Evolutionary conservation across 2,888 invertebrate species (phyloP), one percentile per base, ranked within the genome.

Genomic region (Cataglyphis cursor): DNA sequence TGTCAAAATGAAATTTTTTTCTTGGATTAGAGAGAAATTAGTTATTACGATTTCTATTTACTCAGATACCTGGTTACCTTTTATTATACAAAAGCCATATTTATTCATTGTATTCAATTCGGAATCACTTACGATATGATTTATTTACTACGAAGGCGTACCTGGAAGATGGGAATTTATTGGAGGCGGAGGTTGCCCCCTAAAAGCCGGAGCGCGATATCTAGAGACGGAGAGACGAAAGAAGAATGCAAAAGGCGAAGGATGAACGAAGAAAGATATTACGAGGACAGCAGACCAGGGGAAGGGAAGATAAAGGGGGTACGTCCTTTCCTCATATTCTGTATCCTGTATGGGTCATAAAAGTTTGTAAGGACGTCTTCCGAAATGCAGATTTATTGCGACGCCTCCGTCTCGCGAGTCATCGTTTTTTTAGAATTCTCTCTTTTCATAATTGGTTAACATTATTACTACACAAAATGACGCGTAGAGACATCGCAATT

Each of bases 51-150:
- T 21, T 72, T 4, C 24, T 41, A 21, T 57, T 74, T 35, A 81
- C 61, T 38, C 44, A 35, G 35, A 35, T 6, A 61, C 76, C 44
- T 70, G 76, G 74, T 84, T 75, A 64, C 75, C 85, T 93, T 90
- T 93, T 91, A 92, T 93, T 94, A 92, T 92, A 90, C 89, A 87
- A 91, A 88, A 92, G 93, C 91, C 93, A 94, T 94, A 94, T 94
- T 94, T 94, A 94, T 94, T 94, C 94, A 93, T 94, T 94, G 93
- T 89, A 94, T 94, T 94, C 94, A 94, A 94, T 94, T 94, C 93
- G 86, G 92, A 91, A 93, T 94, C 93, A 94, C 93, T 94, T 94
- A 94, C 85, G 87, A 83, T 89, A 93, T 94, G 94, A 94, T 94
- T 94, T 94, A 93, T 89, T 90, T 51, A 51, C 81, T 57, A 82